Conservation (phyloP, 2,797 vertebrate genomes). For the Coendou prehensilis region DNA sequence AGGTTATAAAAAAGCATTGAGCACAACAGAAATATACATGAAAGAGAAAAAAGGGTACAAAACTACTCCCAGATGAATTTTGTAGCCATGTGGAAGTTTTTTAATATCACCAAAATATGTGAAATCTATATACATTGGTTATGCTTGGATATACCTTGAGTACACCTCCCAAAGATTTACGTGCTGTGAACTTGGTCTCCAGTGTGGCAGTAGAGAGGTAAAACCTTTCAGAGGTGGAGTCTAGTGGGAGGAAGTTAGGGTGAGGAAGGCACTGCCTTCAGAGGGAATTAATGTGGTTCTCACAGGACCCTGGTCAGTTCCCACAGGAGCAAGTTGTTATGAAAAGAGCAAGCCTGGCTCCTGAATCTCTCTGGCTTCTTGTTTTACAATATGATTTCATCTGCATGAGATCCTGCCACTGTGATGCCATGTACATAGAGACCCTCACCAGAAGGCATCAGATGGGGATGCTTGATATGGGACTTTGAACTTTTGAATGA, state of each 20-base stretch:
- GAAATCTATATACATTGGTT: slow-evolving; percentile 57
- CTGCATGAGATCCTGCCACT: background rate
- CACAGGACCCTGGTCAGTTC: background rate
- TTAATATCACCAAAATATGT: slow-evolving; percentile 77
- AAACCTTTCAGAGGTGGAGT: background rate
- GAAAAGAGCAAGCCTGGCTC: background rate
- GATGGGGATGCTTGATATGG: too few relatives aligned
- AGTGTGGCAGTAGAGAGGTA: too few relatives aligned
- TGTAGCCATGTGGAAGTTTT: slow-evolving; percentile 1
- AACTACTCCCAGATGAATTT: slow-evolving; percentile 53
- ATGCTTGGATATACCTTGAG: too few relatives aligned
- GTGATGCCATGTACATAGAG: too few relatives aligned
- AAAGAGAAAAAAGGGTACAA: slow-evolving; percentile 7
- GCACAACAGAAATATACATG: background rate
- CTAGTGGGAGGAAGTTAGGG: too few relatives aligned
- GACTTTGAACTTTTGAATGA: background rate
- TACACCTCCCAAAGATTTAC: background rate
- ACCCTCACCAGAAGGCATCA: background rate
- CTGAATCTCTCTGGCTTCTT: background rate
- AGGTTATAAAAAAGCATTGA: slow-evolving; percentile 1
- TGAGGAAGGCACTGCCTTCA: background rate
- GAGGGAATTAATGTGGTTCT: background rate
- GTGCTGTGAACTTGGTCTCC: background rate
- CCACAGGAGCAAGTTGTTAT: background rate
- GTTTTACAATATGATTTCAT: too few relatives aligned